Evolutionary conservation across 2,888 invertebrate species (phyloP), one percentile per base, ranked within the genome.

Genomic region (Andrena praecox): DNA sequence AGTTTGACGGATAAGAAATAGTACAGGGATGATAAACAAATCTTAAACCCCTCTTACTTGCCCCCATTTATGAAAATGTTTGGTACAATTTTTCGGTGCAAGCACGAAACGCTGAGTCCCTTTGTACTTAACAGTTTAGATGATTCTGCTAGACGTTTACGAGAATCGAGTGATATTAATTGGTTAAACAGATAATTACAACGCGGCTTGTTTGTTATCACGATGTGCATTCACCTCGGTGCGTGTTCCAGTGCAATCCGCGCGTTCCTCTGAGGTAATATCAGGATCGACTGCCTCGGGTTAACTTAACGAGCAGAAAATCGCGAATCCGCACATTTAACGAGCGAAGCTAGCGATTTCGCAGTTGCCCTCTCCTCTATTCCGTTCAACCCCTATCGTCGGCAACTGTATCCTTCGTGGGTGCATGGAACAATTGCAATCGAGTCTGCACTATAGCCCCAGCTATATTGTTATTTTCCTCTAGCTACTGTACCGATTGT

Each of bases 301-400:
- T 86, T 87, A 85, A 89, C 84, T 84, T 87, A 85, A 87, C 85
- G 69, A 88, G 78, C 85, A 87, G 85, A 89, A 89, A 89, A 89
- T 86, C 79, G 82, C 48, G 50, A 62, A 84, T 79, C 62, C 71
- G 59, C 66, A 68, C 60, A 68, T 70, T 64, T 85, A 86, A 87
- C 80, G 79, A 86, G 76, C n/a, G 63, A 24, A 59, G 68, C 66
- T 31, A 63, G 56, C 62, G 68, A 67, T 67, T 71, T 68, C 67
- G 50, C 29, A 4, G 33, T 42, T 24, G 8, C 62, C 33, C 24
- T 24, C 75, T n/a, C 31, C 10, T 12, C 52, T 54, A 31, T 29
- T 4, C 33, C 27, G 16, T 52, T 48, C 29, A 27, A 29, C 42
- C 63, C 48, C 50, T 64, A 27, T 35, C 27, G 10, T 10, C 20